A percentile compares a stretch with the other conserved stretches of the same genome.
phyloP scores from a whole-genome alignment of 2,888 invertebrate species.

The Loripinus fragilis region DNA sequence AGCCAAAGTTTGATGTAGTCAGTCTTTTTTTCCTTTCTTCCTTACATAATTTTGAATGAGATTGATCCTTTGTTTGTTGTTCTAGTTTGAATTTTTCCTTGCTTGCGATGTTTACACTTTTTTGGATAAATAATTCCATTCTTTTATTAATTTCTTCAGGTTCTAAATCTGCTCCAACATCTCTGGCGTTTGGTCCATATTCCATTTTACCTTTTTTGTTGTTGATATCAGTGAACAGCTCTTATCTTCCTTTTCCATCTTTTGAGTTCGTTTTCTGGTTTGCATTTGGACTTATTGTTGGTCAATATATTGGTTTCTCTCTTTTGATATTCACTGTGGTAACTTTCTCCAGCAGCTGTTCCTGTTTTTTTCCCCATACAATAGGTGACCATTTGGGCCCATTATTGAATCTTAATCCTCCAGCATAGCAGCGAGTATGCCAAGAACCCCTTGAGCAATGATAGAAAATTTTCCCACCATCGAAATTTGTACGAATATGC shows the following conservation, averaged over 20 bases:
- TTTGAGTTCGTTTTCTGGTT: background rate
- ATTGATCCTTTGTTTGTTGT: constrained; percentile 17
- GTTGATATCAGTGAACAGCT: background rate
- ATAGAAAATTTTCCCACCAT: constrained; percentile 33
- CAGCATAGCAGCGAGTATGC: constrained; percentile 32
- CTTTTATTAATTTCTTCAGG: background rate
- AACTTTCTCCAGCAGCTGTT: background rate
- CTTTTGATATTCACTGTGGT: background rate
- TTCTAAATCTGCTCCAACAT: constrained; percentile 8
- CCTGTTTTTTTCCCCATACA: background rate
- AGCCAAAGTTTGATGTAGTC: constrained; percentile 24
- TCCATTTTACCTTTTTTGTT: constrained; percentile 12
- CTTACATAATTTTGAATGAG: background rate
- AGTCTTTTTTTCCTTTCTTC: constrained; percentile 23
- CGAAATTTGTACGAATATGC: constrained; percentile 29
- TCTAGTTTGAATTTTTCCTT: background rate
- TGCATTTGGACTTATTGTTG: background rate
- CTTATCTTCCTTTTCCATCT: constrained; percentile 9
- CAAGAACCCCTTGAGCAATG: constrained; percentile 20
- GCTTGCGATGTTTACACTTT: background rate
- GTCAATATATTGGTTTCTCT: background rate
- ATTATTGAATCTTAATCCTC: constrained; percentile 3
- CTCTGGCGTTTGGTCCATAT: constrained; percentile 2
- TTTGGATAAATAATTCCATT: background rate
- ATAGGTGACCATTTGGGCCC: constrained; percentile 33